Evolutionary conservation across 2,797 vertebrate species (phyloP).

Genomic region (Geotrypetes seraphini): DNA sequence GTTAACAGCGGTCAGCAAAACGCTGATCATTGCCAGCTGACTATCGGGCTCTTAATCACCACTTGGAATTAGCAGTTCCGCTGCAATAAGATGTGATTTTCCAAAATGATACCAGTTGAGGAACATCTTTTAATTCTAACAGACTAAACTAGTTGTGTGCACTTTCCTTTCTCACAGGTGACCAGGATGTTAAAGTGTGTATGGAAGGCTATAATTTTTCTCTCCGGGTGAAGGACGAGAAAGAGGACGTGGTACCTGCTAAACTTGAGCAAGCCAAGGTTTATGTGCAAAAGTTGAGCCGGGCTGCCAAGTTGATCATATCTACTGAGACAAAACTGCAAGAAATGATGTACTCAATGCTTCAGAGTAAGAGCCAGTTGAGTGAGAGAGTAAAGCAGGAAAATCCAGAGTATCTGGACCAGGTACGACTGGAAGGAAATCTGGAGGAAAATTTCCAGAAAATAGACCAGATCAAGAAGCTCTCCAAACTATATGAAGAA

Average conservation of each 20-base stretch:
- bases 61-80: slow-evolving; percentile 6
- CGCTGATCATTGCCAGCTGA: too few species aligned
- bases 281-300: slow-evolving; percentile 8
- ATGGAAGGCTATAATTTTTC: slow-evolving; percentile 15
- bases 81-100: background rate
- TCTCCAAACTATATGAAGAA: background rate
- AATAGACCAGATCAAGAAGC: slow-evolving; percentile 1
- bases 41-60: too few species aligned
- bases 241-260: slow-evolving; percentile 12
- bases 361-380: slow-evolving; percentile 5
- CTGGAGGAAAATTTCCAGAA: slow-evolving; percentile 9
- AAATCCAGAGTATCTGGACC: slow-evolving; percentile 1
- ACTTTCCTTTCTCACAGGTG: slow-evolving; percentile 18
- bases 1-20: too few species aligned
- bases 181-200: slow-evolving; percentile 18
- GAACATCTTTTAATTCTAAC: slow-evolving; percentile 7
- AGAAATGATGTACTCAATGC: background rate
- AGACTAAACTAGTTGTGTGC: too few species aligned
- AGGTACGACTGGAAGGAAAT: background rate
- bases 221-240: slow-evolving; percentile 5
- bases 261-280: slow-evolving; percentile 12
- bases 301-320: slow-evolving; percentile 2
- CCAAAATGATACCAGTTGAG: slow-evolving; percentile 15
- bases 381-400: background rate
- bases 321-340: background rate